A percentile compares a stretch with the other conserved stretches of the same genome.
These are phyloP conservation scores for Crioceris asparagi DNA, from an alignment of 2,888 invertebrate species.

Conservation along the genomic window DNA sequence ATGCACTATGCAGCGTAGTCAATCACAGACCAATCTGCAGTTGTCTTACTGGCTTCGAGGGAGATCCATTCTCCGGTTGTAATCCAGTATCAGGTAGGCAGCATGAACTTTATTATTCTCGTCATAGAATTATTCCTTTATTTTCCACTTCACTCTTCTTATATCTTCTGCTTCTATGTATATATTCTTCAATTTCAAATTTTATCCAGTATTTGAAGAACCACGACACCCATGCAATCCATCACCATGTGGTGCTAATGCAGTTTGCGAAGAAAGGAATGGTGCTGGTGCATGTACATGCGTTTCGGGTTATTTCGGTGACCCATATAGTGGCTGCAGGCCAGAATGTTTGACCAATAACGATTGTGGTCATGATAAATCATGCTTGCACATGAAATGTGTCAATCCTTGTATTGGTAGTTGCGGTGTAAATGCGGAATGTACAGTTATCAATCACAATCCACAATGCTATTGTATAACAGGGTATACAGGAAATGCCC, in stretches of 20 bases:
- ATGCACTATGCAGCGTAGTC: slow-evolving; percentile 61
- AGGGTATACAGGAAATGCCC: slow-evolving; percentile 62
- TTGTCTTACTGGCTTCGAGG: slow-evolving; percentile 62
- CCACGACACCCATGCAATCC: slow-evolving; percentile 65
- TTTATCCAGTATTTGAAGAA: slow-evolving; percentile 38
- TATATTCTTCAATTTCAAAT: too few relatives aligned
- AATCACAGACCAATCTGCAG: slow-evolving; percentile 68
- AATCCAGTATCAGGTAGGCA: slow-evolving; percentile 41
- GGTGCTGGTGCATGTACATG: slow-evolving; percentile 70
- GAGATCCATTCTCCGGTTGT: slow-evolving; percentile 71
- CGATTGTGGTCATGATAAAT: slow-evolving; percentile 59
- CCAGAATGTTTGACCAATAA: slow-evolving; percentile 73
- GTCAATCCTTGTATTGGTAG: slow-evolving; percentile 66
- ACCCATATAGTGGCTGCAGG: slow-evolving; percentile 67
- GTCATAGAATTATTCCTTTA: not conserved
- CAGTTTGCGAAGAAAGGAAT: slow-evolving; percentile 62
- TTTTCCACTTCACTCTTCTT: not conserved
- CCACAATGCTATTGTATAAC: slow-evolving; percentile 65
- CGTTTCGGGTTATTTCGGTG: slow-evolving; percentile 61
- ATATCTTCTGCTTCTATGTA: slow-evolving; percentile 1
- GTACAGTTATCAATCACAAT: slow-evolving; percentile 63
- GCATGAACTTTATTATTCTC: slow-evolving; percentile 4
- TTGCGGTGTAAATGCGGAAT: slow-evolving; percentile 69
- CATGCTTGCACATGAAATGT: slow-evolving; percentile 71
- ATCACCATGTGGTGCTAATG: slow-evolving; percentile 70